Evolutionary conservation across 2,888 invertebrate genomes (phyloP).

Genomic region (Chymomyza caudatula): DNA sequence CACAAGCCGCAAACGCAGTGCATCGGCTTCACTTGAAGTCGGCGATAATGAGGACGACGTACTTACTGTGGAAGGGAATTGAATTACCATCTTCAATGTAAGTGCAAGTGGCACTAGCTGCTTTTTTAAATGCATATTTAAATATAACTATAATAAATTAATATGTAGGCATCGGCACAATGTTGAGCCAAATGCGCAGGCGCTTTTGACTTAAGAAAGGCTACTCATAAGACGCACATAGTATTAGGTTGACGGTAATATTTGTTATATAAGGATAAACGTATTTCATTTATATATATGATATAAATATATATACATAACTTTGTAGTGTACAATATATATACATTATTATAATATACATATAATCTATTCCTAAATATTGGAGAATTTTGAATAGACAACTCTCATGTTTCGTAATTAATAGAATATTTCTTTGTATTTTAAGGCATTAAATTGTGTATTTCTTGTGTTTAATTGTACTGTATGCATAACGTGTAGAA

Average conservation of each 20-base stretch:
- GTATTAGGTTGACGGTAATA: constrained; percentile 11
- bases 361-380: constrained; percentile 32
- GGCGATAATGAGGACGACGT: constrained; percentile 32
- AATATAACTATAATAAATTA: constrained; percentile 3
- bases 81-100: constrained; percentile 4
- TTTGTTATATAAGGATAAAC: constrained; percentile 3
- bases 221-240: constrained; percentile 16
- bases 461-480: constrained; percentile 25
- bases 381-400: constrained; percentile 39
- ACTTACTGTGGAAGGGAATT: constrained; percentile 17
- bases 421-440: constrained; percentile 12
- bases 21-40: constrained; percentile 20
- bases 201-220: constrained; percentile 38
- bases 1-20: constrained; percentile 35
- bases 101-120: background rate
- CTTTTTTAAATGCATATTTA: too few relatives aligned
- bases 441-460: constrained; percentile 33
- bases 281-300: background rate
- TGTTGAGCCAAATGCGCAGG: constrained; percentile 45
- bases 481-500: constrained; percentile 32
- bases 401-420: constrained; percentile 33
- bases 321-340: constrained; percentile 12
- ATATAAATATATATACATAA: constrained; percentile 4
- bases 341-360: constrained; percentile 6
- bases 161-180: constrained; percentile 11